Conservation (phyloP, 2,888 invertebrate species). For the Tenthredo amoena region DNA sequence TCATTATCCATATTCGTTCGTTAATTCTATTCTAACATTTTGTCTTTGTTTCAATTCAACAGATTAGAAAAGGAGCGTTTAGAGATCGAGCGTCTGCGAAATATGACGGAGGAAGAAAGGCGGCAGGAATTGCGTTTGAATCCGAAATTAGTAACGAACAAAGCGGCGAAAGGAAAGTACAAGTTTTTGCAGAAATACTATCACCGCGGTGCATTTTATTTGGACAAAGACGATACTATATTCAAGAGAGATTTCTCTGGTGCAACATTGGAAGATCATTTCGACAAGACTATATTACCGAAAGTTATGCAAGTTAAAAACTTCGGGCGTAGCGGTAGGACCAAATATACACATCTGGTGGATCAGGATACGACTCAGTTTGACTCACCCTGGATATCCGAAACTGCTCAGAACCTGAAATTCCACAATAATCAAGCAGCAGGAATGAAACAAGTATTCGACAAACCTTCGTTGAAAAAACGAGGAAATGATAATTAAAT, state of each 20-base stretch:
- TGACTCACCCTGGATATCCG: constrained; percentile 98
- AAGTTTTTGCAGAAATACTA: constrained; percentile 99
- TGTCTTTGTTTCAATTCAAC: constrained; percentile 65
- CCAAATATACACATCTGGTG: constrained; percentile 99
- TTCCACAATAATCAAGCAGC: constrained; percentile 94
- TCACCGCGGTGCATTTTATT: constrained; percentile 99
- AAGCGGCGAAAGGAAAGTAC: constrained; percentile 98
- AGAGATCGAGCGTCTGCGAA: constrained; percentile 94
- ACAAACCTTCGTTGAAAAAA: constrained; percentile 88
- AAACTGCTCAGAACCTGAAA: constrained; percentile 92
- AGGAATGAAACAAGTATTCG: constrained; percentile 95
- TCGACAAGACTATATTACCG: constrained; percentile 98
- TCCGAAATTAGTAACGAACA: constrained; percentile 96
- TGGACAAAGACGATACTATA: constrained; percentile 95
- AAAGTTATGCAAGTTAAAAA: constrained; percentile 99
- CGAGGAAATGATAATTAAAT: constrained; percentile 64
- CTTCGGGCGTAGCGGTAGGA: constrained; percentile 98
- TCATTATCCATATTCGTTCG: constrained; percentile 14
- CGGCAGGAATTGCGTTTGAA: constrained; percentile 92
- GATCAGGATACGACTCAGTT: constrained; percentile 99
- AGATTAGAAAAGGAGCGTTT: constrained; percentile 92
- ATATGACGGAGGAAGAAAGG: constrained; percentile 98
- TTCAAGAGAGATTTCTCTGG: constrained; percentile 96
- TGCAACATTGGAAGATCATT: constrained; percentile 98
- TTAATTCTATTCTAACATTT: background rate